Conservation (phyloP, 1,140 invertebrate genomes). For the Hesperophylax magnus region DNA sequence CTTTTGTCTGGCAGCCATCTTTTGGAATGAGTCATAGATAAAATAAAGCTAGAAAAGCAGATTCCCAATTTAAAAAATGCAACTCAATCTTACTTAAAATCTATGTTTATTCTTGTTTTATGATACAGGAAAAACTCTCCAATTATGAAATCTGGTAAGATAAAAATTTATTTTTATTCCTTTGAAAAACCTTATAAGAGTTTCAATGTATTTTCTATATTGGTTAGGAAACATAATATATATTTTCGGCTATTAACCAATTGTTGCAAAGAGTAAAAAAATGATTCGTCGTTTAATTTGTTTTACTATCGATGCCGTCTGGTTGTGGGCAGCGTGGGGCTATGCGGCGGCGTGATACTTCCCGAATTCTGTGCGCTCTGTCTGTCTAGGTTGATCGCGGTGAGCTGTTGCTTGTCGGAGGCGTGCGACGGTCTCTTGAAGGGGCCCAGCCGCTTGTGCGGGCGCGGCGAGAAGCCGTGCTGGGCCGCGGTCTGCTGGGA, state of each 20-base stretch:
- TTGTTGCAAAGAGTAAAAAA: too few relatives aligned
- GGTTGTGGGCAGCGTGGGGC: conserved; percentile 49
- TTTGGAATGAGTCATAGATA: background rate
- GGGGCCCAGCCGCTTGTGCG: conserved; percentile 65
- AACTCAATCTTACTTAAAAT: too few relatives aligned
- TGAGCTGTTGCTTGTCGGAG: conserved; percentile 39
- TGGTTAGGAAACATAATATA: background rate
- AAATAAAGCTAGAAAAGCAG: too few relatives aligned
- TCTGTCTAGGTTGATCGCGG: conserved; percentile 42
- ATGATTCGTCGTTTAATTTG: too few relatives aligned
- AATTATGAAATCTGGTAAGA: too few relatives aligned
- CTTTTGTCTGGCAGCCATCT: background rate
- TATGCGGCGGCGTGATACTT: conserved; percentile 53
- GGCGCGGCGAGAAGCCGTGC: conserved; percentile 65
- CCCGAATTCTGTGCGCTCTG: conserved; percentile 8
- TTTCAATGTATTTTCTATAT: too few relatives aligned
- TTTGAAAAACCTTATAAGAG: too few relatives aligned
- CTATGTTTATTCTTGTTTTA: too few relatives aligned
- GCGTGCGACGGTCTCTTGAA: conserved; percentile 62
- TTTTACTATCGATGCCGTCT: conserved; percentile 44
- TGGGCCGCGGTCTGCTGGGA: conserved; percentile 59
- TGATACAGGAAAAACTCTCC: too few relatives aligned
- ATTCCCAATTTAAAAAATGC: too few relatives aligned
- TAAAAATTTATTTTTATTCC: too few relatives aligned
- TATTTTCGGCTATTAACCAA: too few relatives aligned